A percentile compares a stretch with the other conserved stretches of the same genome.
Conservation (phyloP, 37 sponge, comb jelly and placozoan genomes). For the Petrosia ficiformis region DNA sequence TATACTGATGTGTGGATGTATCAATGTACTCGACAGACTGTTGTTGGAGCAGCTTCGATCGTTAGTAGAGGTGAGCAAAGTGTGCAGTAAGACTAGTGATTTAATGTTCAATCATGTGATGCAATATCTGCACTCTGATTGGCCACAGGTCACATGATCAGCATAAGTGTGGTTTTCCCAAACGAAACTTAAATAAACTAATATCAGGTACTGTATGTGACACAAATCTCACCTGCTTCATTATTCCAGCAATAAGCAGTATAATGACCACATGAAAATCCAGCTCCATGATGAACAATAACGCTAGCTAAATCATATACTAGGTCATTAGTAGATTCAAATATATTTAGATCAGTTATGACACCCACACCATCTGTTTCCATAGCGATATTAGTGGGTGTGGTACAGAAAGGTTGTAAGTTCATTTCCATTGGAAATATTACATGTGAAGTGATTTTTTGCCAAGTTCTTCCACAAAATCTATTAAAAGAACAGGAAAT, state of each 20-base stretch:
- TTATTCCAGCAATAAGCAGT: conserved; percentile 61
- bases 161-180: too few species aligned
- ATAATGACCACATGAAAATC: conserved; percentile 71
- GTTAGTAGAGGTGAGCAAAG: too few species aligned
- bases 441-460: conserved; percentile 69
- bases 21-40: too few species aligned
- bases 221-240: conserved; percentile 53
- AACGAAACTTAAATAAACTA: too few species aligned
- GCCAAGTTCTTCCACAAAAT: conserved; percentile 27
- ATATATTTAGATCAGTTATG: background rate
- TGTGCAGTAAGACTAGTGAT: too few species aligned
- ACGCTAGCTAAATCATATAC: conserved; percentile 70
- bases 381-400: background rate
- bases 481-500: too few species aligned
- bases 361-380: background rate
- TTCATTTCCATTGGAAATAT: conserved; percentile 51
- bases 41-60: too few species aligned
- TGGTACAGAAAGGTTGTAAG: conserved; percentile 45
- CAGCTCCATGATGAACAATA: conserved; percentile 70
- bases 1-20: too few species aligned
- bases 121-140: too few species aligned
- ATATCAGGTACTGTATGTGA: too few species aligned
- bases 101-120: too few species aligned
- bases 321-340: background rate
- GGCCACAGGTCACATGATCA: too few species aligned